Evolutionary conservation across 2,888 invertebrate genomes (phyloP), one percentile per base, ranked within the genome.

Genomic region (Leptinotarsa tumamoca): DNA sequence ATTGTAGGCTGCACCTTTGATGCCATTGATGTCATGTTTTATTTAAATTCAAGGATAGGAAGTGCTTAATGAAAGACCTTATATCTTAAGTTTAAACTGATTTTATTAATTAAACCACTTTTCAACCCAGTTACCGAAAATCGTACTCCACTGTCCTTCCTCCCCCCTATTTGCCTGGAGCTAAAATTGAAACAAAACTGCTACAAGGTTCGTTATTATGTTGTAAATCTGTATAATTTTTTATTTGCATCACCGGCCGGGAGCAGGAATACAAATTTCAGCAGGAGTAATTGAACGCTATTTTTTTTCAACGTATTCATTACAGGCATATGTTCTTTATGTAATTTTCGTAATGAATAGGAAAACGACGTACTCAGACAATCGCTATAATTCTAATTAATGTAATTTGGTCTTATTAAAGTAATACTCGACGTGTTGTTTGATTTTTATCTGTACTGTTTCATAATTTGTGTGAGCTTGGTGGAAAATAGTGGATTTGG

Each of bases 181-280:
- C 72, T 72, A 70, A 70, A 77, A 75, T 61, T 71, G 71, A 70
- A 74, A 72, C 33, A 71, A 74, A 74, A 70, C 70, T 72, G 67
- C 72, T 70, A 72, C 70, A 75, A 71, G 33, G 71, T 74, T 71
- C 61, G 70, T 78, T 78, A 78, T 75, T 78, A 75, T 72, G 67
- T 71, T 71, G 56, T 70, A 73, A 76, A 78, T 75, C 72, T 67
- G 71, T 78, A 76, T 78, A 78, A 76, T 78, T 76, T 76, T 76
- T 74, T 76, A 74, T 78, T 72, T 75, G 75, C 76, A 71, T 78
- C 78, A 73, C 73, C 76, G 73, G 58, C 66, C 76, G 73, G 52
- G 51, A 73, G 68, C 68, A 49, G 50, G 54, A 67, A 58, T 72
- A 71, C 51, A 58, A 43, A 74, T 67, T 67, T 67, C 63, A 63